Base-by-base conservation (phyloP, 2,888 invertebrate species). In the Rhagonycha fulva region DNA sequence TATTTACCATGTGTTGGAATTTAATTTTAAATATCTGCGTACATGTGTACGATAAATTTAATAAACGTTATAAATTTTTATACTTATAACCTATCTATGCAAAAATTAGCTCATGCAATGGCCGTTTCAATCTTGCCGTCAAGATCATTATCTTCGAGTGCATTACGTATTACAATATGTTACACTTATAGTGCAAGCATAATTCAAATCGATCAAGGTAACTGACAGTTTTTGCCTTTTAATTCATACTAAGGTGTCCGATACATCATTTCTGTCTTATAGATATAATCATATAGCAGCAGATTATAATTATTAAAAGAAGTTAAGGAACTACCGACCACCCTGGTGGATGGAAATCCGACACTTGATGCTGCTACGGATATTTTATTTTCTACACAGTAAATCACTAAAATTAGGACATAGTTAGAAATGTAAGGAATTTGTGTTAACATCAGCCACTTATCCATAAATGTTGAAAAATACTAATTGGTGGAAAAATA, bases 71-170 rank as follows among this genome's bases (percentile, higher is more conserved):
- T 79, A 80, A 78, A 79, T 77, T 80, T 80, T 74, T 71, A 70
- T 74, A n/a, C n/a, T n/a, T n/a, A 30, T 72, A 75, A 70, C 76
- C 69, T 79, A 80, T 80, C 79, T 77, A 72, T 74, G 80, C 79
- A 79, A 80, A 80, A 80, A 80, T 77, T 79, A 78, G 74, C 71
- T 77, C 81, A 80, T 80, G 80, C 82, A 81, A 81, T 78, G 78
- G 77, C 81, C 79, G 72, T 75, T 80, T 79, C 81, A 82, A 80
- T 81, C 79, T 79, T 80, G 78, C 79, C 74, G 80, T 78, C 78
- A 78, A 80, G 81, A 81, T 81, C 47, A 76, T 81, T 19, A 82
- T 82, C 82, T 72, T 60, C 72, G 67, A 74, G 74, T 79, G 79
- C 78, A 77, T 78, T 80, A 78, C 78, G 73, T 72, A 72, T 70